phyloP scores from a whole-genome alignment of 2,888 invertebrate species.

The Allacma fusca region DNA sequence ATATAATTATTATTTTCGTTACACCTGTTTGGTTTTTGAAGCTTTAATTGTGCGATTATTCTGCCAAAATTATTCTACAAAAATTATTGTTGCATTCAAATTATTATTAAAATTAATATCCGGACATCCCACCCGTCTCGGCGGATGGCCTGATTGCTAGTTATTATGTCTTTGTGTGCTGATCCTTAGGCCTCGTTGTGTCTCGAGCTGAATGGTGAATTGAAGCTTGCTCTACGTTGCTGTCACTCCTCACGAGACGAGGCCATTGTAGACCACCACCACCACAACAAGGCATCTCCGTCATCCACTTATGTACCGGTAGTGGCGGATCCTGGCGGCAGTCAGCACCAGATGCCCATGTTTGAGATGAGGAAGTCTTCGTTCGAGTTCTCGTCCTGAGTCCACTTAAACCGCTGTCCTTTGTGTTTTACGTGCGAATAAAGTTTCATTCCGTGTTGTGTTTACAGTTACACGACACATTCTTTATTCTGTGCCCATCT shows the following conservation, averaged over 20 bases:
- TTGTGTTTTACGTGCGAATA: background rate
- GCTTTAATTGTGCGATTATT: no score
- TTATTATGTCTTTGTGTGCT: background rate
- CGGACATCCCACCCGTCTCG: no score
- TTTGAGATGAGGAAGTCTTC: conserved; percentile 73
- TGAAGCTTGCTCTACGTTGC: conserved; percentile 89
- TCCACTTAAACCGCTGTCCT: background rate
- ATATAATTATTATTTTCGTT: no score
- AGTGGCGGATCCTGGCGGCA: conserved; percentile 64
- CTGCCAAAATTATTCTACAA: no score
- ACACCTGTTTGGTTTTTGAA: no score
- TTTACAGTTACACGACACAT: no score
- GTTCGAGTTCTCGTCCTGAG: conserved; percentile 40
- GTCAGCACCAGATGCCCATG: conserved; percentile 67
- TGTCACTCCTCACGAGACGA: conserved; percentile 60
- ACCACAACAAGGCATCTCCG: conserved; percentile 76
- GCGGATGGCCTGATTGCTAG: background rate
- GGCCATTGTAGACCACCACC: conserved; percentile 56
- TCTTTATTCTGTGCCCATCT: background rate
- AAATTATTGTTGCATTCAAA: no score
- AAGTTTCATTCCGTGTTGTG: background rate
- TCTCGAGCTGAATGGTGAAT: conserved; percentile 92
- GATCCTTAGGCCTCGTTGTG: conserved; percentile 79
- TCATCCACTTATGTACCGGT: conserved; percentile 79
- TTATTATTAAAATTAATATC: no score